Base-by-base conservation (phyloP, 2,797 vertebrate species). In the Ctenochaetus hawaiiensis region DNA sequence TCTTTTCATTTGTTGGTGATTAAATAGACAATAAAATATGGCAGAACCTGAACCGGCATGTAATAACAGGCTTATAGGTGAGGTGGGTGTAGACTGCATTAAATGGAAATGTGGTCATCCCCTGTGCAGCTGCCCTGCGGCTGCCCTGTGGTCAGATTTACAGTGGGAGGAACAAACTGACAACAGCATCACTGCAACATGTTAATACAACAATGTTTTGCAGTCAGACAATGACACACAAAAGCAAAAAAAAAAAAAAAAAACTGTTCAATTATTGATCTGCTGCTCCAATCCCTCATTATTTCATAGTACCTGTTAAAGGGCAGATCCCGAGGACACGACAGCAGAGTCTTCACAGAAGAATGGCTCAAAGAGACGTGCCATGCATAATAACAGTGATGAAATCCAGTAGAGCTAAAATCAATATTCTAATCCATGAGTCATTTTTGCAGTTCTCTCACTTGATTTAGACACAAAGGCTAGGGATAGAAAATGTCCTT, bases 401-500 rank as follows among this genome's bases (percentile, higher is more conserved):
- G 69, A 90, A 87, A 77, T 53, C 74, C 85, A 39, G 54, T 83
- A 90, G 75, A 77, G 78, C 70, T 75, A 22, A 82, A 88, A 94
- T 94, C 89, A 87, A 92, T 94, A 94, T 92, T 91, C 89, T 77
- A 65, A 89, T 90, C 80, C 86, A 84, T 68, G 84, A 88, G 81
- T 91, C 86, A 75, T 82, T 78, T 86, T 83, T 71, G 41, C 62
- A 72, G 22, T 79, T 72, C 65, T 49, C 45, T 66, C 62, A 57
- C 57, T 82, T 67, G 70, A 89, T 80, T 83, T 75, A 77, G 75
- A 75, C 76, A 72, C 80, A 80, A 84, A 73, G 53, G 70, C 62
- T 61, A 75, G 6, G 7, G 41, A 75, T 10, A 70, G 78, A 74
- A 89, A 81, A 82, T 34, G 45, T 78, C 67, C 70, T 52, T 79